Base-by-base conservation (phyloP, 2,797 vertebrate genomes). In the Chanos chanos region DNA sequence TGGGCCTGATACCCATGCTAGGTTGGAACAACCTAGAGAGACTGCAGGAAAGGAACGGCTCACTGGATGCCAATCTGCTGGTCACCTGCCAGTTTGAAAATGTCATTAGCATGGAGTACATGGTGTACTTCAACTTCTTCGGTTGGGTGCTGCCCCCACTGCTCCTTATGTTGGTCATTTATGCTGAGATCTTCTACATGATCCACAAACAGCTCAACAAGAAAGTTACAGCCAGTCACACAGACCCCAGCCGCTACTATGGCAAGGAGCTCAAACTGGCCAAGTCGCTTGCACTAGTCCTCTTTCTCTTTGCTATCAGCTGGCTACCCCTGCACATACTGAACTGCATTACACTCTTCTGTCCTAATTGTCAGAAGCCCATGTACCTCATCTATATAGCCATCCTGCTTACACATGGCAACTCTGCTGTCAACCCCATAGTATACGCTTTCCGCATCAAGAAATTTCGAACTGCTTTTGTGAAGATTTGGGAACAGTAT, bases 81-180 rank as follows among this genome's bases (percentile, higher is more conserved):
- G 85, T 96, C 78, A 88, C 83, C 13, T 99, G 97, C 56, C 79
- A 88, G 75, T 99, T 99, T 0, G 96, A 97, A 81, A 94, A 88
- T 0, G 95, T 99, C 59, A 96, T 99, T 86, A 96, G 94, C 86
- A 99, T 99, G 97, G 87, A 96, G 68, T 99, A 99, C 82, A 99
- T 98, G 96, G 97, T 99, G 45, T 98, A 99, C 79, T 99, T 99
- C 80, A 99, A 97, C 84, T 99, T 99, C 76, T 97, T 98, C 0
- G 87, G 94, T 8, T 98, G 96, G 92, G 95, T 99, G 68, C 90
- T 99, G 76, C 95, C 95, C 0, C 95, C 97, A 0, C 85, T 99
- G 61, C 31, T 98, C 30, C 81, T 98, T 67, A 99, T 99, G 94
- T 77, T 96, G 51, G 64, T 94, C 56, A 95, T 99, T 81, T 99